A percentile compares a stretch with the other conserved stretches of the same genome.
These are phyloP conservation scores for Cremastobaeus sp. DNA, from an alignment of 2,888 invertebrate species.

Conservation along the genomic window DNA sequence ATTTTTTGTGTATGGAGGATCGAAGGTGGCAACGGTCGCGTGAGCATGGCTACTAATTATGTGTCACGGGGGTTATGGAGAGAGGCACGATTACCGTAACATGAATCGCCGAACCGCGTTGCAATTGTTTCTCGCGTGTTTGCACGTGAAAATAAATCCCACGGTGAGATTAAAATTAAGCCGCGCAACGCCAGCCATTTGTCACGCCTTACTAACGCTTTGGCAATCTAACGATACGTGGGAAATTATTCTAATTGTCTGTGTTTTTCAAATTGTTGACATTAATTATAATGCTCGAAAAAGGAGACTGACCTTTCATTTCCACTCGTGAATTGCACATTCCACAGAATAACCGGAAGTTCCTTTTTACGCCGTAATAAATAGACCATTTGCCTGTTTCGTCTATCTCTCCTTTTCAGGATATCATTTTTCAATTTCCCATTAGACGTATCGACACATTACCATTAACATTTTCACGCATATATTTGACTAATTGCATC, in stretches of 20 bases:
- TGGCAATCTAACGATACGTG: constrained; percentile 61
- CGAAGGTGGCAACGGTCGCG: constrained; percentile 57
- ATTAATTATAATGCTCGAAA: constrained; percentile 40
- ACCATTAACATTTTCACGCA: too few relatives aligned
- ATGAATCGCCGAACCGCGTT: constrained; percentile 58
- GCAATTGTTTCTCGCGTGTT: constrained; percentile 62
- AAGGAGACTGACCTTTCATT: constrained; percentile 14
- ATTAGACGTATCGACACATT: too few relatives aligned
- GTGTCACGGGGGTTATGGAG: constrained; percentile 60
- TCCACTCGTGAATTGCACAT: too few relatives aligned
- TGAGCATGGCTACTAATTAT: constrained; percentile 60
- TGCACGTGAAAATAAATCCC: constrained; percentile 62
- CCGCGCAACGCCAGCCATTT: constrained; percentile 61
- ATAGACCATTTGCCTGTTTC: too few relatives aligned
- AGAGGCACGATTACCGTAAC: constrained; percentile 61
- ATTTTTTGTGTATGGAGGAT: constrained; percentile 12
- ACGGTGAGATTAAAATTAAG: constrained; percentile 60
- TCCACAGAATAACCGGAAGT: too few relatives aligned
- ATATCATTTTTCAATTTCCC: too few relatives aligned
- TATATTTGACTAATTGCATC: too few relatives aligned
- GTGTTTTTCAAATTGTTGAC: constrained; percentile 51
- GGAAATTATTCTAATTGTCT: constrained; percentile 61
- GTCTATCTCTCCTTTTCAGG: too few relatives aligned
- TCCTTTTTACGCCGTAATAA: too few relatives aligned
- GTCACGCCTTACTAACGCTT: constrained; percentile 62